phyloP scores from a whole-genome alignment of 2,888 invertebrate genomes.

The Cosmopolites sordidus region DNA sequence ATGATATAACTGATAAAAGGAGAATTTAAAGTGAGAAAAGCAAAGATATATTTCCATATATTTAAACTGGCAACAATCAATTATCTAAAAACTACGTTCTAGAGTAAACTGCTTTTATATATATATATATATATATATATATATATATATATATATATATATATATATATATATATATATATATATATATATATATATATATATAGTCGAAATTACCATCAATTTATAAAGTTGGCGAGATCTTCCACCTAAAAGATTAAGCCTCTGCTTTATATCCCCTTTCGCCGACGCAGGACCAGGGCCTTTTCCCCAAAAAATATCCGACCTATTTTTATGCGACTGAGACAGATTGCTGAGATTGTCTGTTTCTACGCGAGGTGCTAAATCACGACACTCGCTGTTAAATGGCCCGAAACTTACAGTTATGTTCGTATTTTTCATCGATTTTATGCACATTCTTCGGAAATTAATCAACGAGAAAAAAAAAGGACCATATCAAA shows the following conservation, averaged over 20 bases:
- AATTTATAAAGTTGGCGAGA: background rate
- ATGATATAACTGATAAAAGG: too few relatives aligned
- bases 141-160: constrained; percentile 6
- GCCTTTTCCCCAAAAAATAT: constrained; percentile 2
- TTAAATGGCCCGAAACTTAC: too few relatives aligned
- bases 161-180: constrained; percentile 7
- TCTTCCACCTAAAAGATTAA: constrained; percentile 4
- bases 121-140: constrained; percentile 9
- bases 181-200: constrained; percentile 9
- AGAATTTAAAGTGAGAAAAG: too few relatives aligned
- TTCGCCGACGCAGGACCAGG: constrained; percentile 5
- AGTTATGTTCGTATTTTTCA: too few relatives aligned
- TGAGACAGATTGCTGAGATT: background rate
- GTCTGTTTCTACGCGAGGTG: background rate
- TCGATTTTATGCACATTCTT: too few relatives aligned
- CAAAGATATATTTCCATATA: too few relatives aligned
- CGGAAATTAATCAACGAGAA: too few relatives aligned
- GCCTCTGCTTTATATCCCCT: constrained; percentile 9
- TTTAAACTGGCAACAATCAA: too few relatives aligned
- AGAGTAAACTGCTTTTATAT: background rate
- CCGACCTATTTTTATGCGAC: constrained; percentile 7
- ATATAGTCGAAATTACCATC: constrained; percentile 1
- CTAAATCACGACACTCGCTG: background rate
- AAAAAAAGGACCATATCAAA: too few relatives aligned
- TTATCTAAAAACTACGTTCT: too few relatives aligned